Evolutionary conservation across 2,797 vertebrate genomes (phyloP), one percentile per base, ranked within the genome.

Genomic region (Urosaurus nigricauda): DNA sequence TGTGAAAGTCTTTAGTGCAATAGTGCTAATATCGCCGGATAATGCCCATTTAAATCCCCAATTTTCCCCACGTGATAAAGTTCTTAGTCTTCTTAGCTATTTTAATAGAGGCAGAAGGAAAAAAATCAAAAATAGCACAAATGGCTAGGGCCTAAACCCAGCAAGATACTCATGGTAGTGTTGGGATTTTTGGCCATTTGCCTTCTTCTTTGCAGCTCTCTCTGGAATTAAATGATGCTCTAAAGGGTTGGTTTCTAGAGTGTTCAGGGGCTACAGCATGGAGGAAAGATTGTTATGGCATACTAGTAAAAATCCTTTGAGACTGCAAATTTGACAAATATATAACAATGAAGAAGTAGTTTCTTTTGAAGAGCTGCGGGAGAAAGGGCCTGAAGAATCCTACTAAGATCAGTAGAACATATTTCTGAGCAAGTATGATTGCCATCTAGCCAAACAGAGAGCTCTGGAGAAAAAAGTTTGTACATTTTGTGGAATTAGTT

Each of bases 101-200:
- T 93, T 94, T 74, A 93, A 95, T 94, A 94, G 92, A 95, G 92
- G 94, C 82, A 90, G 86, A 93, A 93, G 93, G 88, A 88, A 92
- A 68, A n/a, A 88, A 94, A 94, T 92, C 94, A 92, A 91, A 75
- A 90, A 73, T 93, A 83, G 91, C 92, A 93, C 88, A 95, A 90
- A 92, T 92, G 82, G 92, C 80, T 86, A 87, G 89, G 93, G 74
- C 84, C 29, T 26, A 65, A 65, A 65, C 29, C 63, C 63, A 65
- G 29, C 63, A 26, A 29, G 63, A 68, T 26, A 68, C 26, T 29
- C 63, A 29, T 29, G 63, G 29, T 68, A 68, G 26, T 2, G 6
- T 4, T 68, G 26, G 26, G 63, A 68, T 68, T 68, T 68, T 32
- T 13, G 0, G 3, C 65, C 65, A 68, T 9, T 68, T 68, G 65